Evolutionary conservation across 1,140 invertebrate genomes (phyloP).

Genomic region (Caerostris extrusa): DNA sequence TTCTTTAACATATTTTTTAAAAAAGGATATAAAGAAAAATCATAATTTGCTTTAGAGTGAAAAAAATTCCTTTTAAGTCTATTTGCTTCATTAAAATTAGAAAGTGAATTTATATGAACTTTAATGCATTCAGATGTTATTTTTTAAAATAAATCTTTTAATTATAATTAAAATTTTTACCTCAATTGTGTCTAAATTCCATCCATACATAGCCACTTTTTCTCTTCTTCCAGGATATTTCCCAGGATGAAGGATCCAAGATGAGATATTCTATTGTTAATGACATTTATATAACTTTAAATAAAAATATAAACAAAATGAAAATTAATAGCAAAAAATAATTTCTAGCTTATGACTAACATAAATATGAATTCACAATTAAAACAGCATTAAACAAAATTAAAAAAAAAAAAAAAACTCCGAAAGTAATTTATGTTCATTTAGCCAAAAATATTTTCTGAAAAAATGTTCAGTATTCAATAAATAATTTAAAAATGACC

Average conservation of each 20-base stretch:
- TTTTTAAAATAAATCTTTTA: neutral
- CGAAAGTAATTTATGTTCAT: neutral
- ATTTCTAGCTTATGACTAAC: neutral
- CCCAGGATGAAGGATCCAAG: conserved; percentile 49
- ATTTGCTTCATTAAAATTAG: too few species aligned
- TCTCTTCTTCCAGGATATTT: conserved; percentile 32
- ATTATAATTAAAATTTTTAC: neutral
- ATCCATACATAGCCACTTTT: conserved; percentile 65
- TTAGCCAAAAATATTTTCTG: neutral
- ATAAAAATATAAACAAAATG: neutral
- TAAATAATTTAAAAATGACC: too few species aligned
- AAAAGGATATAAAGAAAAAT: too few species aligned
- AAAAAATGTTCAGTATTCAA: neutral
- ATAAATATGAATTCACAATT: neutral
- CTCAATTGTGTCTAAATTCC: conserved; percentile 30
- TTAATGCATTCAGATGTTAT: too few species aligned
- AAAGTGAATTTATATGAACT: too few species aligned
- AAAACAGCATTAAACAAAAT: neutral
- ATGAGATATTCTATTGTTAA: neutral
- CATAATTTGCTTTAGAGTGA: too few species aligned
- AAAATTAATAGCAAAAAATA: neutral
- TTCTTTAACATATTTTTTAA: too few species aligned
- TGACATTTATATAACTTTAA: too few species aligned
- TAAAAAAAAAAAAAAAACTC: neutral
- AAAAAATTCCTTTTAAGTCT: too few species aligned